These are phyloP conservation scores for Quadroppia sp. DNA, from an alignment of 2,888 invertebrate species.

Conservation along the genomic window DNA sequence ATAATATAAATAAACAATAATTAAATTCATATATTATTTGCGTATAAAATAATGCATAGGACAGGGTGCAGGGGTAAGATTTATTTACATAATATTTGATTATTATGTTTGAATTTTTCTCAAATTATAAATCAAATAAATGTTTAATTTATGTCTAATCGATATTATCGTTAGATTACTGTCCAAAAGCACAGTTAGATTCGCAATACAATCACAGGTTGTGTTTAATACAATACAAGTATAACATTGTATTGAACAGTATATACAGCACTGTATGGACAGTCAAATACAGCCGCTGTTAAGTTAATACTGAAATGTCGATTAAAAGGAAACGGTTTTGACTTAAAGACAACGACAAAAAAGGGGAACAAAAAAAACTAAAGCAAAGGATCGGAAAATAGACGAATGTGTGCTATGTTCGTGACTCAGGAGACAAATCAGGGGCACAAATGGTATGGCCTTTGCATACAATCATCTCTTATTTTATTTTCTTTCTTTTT, in stretches of 20 bases:
- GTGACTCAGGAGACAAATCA: conserved; percentile 36
- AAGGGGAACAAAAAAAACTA: not conserved
- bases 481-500: not conserved
- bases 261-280: not conserved
- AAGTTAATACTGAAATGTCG: not conserved
- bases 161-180: too few species aligned
- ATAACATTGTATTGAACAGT: too few species aligned
- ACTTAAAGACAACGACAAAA: not conserved
- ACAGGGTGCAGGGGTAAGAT: too few species aligned
- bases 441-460: conserved; percentile 22
- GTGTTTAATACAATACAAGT: too few species aligned
- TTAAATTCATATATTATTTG: too few species aligned
- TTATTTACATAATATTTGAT: too few species aligned
- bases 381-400: not conserved
- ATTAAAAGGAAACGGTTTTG: not conserved
- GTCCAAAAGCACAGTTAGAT: too few species aligned
- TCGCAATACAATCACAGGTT: too few species aligned
- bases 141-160: too few species aligned
- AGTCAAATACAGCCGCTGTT: not conserved
- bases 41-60: too few species aligned
- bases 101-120: too few species aligned
- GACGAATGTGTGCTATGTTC: conserved; percentile 3
- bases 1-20: not conserved
- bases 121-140: too few species aligned
- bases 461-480: conserved; percentile 7